These are phyloP conservation scores for Selenia dentaria DNA, from an alignment of 2,888 invertebrate genomes.

Conservation along the genomic window DNA sequence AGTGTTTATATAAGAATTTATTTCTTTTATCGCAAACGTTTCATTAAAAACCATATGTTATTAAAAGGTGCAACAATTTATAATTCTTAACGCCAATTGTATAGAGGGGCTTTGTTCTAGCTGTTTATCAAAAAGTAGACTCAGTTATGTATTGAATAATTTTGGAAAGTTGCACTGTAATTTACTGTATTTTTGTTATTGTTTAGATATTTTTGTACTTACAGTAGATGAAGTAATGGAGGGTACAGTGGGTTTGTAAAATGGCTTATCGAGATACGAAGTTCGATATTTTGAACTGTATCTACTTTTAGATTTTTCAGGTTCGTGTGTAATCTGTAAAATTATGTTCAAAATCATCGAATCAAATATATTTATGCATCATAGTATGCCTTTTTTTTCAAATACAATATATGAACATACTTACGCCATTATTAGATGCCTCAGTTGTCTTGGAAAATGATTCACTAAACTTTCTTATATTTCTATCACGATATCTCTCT, in stretches of 20 bases:
- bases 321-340: conserved; percentile 73
- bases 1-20: too few relatives aligned
- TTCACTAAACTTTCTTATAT: conserved; percentile 64
- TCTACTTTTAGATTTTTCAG: conserved; percentile 77
- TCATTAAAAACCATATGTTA: conserved; percentile 8
- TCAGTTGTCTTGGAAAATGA: conserved; percentile 69
- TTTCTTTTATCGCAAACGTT: background rate
- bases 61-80: conserved; percentile 36
- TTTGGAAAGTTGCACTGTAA: conserved; percentile 37
- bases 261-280: conserved; percentile 80
- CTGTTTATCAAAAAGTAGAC: conserved; percentile 17
- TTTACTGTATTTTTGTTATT: conserved; percentile 7
- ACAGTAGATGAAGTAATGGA: conserved; percentile 82
- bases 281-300: conserved; percentile 86
- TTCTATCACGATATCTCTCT: conserved; percentile 55
- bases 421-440: conserved; percentile 72
- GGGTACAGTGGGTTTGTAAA: conserved; percentile 87
- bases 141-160: conserved; percentile 14
- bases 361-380: background rate
- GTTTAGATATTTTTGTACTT: conserved; percentile 50
- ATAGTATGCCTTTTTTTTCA: background rate
- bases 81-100: conserved; percentile 65
- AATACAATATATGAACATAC: conserved; percentile 35
- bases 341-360: conserved; percentile 29
- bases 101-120: conserved; percentile 78